Conservation (phyloP, 2,888 invertebrate species). For the Ptilodon capucinus region DNA sequence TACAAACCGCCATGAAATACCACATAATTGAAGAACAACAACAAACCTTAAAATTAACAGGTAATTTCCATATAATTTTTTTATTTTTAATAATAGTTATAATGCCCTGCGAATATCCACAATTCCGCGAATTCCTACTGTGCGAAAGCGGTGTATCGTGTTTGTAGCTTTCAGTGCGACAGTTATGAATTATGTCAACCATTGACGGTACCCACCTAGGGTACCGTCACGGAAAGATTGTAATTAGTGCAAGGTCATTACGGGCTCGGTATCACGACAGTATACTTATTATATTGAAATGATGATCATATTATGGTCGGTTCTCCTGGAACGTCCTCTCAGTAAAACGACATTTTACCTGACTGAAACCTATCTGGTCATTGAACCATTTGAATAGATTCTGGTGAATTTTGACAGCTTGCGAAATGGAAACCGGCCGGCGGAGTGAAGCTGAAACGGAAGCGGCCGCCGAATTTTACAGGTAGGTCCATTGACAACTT, state of each 20-base stretch:
- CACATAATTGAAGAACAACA: too few species aligned
- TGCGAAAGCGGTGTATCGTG: slow-evolving; percentile 26
- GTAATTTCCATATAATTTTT: slow-evolving; percentile 20
- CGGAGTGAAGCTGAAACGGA: background rate
- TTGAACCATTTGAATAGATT: slow-evolving; percentile 47
- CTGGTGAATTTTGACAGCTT: slow-evolving; percentile 52
- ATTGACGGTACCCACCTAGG: slow-evolving; percentile 19
- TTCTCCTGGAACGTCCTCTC: background rate
- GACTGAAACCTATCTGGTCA: too few species aligned
- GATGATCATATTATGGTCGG: background rate
- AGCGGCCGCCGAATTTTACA: slow-evolving; percentile 5
- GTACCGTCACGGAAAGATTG: slow-evolving; percentile 26
- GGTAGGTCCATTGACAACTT: slow-evolving; percentile 23
- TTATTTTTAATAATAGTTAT: background rate
- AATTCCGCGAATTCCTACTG: slow-evolving; percentile 16
- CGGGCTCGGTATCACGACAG: slow-evolving; percentile 13
- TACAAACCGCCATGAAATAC: background rate
- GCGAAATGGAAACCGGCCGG: slow-evolving; percentile 15
- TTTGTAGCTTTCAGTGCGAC: slow-evolving; percentile 20
- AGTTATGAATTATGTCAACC: slow-evolving; percentile 19
- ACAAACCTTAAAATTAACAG: slow-evolving; percentile 16
- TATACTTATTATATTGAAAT: background rate
- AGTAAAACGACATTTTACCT: background rate
- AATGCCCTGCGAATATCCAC: slow-evolving; percentile 22
- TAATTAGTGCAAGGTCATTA: slow-evolving; percentile 7